phyloP scores from a whole-genome alignment of 2,888 invertebrate genomes.

The Hypercompe scribonia region DNA sequence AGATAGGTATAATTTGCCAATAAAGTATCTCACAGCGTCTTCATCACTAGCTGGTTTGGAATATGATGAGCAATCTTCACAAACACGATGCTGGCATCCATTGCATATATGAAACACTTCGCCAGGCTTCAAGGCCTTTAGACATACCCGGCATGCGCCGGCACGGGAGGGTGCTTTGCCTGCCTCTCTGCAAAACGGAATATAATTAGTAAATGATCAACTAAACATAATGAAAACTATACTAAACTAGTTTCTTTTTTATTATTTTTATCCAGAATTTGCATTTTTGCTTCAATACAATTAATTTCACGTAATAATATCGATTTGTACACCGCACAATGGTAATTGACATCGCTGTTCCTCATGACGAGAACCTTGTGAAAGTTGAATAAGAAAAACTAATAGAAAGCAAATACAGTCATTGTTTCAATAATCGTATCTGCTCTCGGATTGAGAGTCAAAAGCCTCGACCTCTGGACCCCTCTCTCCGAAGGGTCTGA shows the following conservation, averaged over 20 bases:
- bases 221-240: not conserved
- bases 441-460: too few species aligned
- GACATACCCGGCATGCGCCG: constrained; percentile 93
- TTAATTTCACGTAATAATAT: constrained; percentile 1
- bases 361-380: too few species aligned
- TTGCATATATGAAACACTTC: constrained; percentile 95
- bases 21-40: constrained; percentile 88
- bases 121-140: constrained; percentile 95
- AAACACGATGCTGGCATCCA: constrained; percentile 96
- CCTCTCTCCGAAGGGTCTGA: too few species aligned
- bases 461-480: too few species aligned
- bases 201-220: not conserved
- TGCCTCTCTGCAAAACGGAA: constrained; percentile 82
- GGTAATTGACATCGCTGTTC: too few species aligned
- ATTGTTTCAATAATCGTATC: too few species aligned
- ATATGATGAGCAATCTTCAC: constrained; percentile 97
- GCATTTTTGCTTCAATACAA: constrained; percentile 4
- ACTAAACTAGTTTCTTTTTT: not conserved
- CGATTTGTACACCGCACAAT: too few species aligned
- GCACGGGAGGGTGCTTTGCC: constrained; percentile 91
- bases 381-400: too few species aligned
- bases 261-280: not conserved
- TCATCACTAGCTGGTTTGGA: constrained; percentile 94
- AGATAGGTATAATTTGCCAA: not conserved
- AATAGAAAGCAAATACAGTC: too few species aligned